Conservation (phyloP, 2,888 invertebrate species). For the Deroplatys truncata region DNA sequence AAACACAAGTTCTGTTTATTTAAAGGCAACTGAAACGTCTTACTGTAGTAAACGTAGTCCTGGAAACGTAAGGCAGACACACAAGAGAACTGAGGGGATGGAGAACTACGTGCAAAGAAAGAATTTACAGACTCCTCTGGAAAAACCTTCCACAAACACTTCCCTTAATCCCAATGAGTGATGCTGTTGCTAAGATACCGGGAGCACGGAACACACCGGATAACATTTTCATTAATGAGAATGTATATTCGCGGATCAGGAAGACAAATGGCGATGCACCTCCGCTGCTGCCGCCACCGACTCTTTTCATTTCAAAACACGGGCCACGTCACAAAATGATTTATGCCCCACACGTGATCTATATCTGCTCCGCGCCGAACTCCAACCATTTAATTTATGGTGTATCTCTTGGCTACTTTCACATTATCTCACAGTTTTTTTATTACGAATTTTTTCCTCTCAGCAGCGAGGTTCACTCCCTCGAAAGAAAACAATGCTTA, state of each 20-base stretch:
- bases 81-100: too few species aligned
- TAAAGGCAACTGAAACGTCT: too few species aligned
- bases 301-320: neutral
- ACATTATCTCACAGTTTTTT: neutral
- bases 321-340: neutral
- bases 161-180: too few species aligned
- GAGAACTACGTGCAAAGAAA: too few species aligned
- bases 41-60: too few species aligned
- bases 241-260: neutral
- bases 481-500: neutral
- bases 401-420: neutral
- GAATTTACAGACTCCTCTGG: too few species aligned
- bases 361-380: neutral
- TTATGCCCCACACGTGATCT: neutral
- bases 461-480: neutral
- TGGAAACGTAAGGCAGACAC: too few species aligned
- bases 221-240: neutral
- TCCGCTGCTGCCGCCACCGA: neutral
- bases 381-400: neutral
- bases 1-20: too few species aligned
- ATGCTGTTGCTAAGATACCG: too few species aligned
- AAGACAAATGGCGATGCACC: neutral
- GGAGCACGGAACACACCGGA: too few species aligned
- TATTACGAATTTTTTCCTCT: neutral
- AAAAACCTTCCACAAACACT: too few species aligned